Conservation (phyloP, 2,113 vertebrate species). For the Perca schrenkii region DNA sequence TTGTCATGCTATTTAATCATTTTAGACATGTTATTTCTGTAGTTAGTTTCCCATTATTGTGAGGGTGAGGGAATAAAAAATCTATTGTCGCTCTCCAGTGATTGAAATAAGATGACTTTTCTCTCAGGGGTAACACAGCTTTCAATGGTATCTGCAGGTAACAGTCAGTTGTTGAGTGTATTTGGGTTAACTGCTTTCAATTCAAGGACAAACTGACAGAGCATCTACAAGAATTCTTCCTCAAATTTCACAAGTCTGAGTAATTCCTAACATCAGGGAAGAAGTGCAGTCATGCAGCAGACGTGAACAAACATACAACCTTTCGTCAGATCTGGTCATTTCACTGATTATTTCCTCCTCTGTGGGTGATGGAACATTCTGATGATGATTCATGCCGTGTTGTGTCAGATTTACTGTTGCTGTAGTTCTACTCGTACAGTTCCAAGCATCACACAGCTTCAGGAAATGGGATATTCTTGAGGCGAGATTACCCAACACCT, state of each 20-base stretch:
- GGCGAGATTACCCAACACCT: too few relatives aligned
- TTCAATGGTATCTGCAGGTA: not conserved
- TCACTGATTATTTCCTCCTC: not conserved
- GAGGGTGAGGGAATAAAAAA: not conserved
- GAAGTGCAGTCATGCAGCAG: not conserved
- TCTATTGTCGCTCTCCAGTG: slow-evolving; percentile 15
- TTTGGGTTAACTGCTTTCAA: too few relatives aligned
- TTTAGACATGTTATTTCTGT: not conserved
- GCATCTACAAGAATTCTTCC: too few relatives aligned
- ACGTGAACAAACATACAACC: not conserved
- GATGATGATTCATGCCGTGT: not conserved
- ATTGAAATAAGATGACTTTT: not conserved
- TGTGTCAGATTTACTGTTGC: not conserved
- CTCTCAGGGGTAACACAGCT: not conserved
- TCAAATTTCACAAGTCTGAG: not conserved
- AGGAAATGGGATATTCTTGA: too few relatives aligned
- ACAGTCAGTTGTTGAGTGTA: too few relatives aligned
- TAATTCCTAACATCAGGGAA: not conserved
- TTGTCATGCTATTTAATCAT: not conserved
- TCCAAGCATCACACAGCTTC: too few relatives aligned
- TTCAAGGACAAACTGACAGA: too few relatives aligned
- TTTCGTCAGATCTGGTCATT: not conserved
- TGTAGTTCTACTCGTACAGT: too few relatives aligned
- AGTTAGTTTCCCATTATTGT: not conserved
- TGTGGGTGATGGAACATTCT: not conserved